Evolutionary conservation across 30 jellyfish, hydroid and myxozoan genomes (phyloP).

Genomic region (Phacellophora camtschatica): DNA sequence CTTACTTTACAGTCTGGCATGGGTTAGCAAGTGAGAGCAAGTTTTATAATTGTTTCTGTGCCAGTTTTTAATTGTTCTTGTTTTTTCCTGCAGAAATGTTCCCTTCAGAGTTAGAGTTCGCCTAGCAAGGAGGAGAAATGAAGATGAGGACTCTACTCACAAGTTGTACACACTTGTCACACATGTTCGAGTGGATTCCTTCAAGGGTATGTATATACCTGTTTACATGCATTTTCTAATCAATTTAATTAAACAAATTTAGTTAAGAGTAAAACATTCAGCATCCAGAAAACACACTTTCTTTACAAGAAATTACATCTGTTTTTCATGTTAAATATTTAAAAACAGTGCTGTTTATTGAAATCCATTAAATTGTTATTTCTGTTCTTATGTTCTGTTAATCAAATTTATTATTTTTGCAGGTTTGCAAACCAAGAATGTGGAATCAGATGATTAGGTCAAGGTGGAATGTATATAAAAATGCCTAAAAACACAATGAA

Average conservation of each 20-base stretch:
- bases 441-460: slow-evolving; percentile 79
- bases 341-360: too few relatives aligned
- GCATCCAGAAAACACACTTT: background rate
- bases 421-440: slow-evolving; percentile 91
- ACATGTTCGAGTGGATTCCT: slow-evolving; percentile 85
- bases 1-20: too few relatives aligned
- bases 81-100: slow-evolving; percentile 67
- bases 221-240: background rate
- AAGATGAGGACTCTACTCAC: slow-evolving; percentile 97
- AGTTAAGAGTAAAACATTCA: background rate
- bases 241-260: background rate
- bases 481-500: background rate
- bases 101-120: slow-evolving; percentile 94
- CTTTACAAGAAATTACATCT: too few relatives aligned
- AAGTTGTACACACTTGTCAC: slow-evolving; percentile 93
- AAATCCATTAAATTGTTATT: too few relatives aligned
- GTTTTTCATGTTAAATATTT: background rate
- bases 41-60: too few relatives aligned
- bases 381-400: too few relatives aligned
- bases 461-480: slow-evolving; percentile 35
- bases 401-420: slow-evolving; percentile 30
- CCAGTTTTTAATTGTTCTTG: too few relatives aligned
- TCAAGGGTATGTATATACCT: slow-evolving; percentile 73
- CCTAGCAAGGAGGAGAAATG: slow-evolving; percentile 90
- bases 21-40: too few relatives aligned